Evolutionary conservation across 2,888 invertebrate genomes (phyloP).

Genomic region (Parnassius glacialis): DNA sequence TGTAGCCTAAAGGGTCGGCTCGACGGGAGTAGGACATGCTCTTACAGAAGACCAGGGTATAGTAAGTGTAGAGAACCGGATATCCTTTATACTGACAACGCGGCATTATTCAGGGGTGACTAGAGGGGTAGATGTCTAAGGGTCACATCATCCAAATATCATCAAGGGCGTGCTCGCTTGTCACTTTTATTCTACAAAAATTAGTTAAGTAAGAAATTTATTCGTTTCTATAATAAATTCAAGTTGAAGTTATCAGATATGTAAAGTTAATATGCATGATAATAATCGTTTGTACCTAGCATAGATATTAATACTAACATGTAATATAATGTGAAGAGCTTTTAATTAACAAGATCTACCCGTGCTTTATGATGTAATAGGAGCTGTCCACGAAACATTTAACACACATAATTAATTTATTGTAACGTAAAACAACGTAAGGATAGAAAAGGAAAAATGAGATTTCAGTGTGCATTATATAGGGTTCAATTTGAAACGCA

Average conservation of each 20-base stretch:
- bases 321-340: not conserved
- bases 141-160: too few species aligned
- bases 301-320: slow-evolving; percentile 3
- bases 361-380: slow-evolving; percentile 37
- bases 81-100: too few species aligned
- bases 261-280: not conserved
- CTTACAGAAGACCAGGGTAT: too few species aligned
- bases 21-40: too few species aligned
- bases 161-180: too few species aligned
- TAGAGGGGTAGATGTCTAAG: too few species aligned
- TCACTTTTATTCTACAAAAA: too few species aligned
- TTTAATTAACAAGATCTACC: slow-evolving; percentile 18
- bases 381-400: slow-evolving; percentile 41
- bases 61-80: too few species aligned
- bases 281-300: slow-evolving; percentile 5
- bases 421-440: slow-evolving; percentile 19
- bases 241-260: not conserved
- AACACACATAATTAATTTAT: slow-evolving; percentile 41
- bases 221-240: not conserved
- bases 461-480: slow-evolving; percentile 21
- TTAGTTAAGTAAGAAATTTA: too few species aligned
- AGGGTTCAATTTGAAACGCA: slow-evolving; percentile 27
- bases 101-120: too few species aligned
- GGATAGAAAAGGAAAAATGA: slow-evolving; percentile 20
- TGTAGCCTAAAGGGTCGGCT: too few species aligned